These are phyloP conservation scores for Crypturellus undulatus DNA, from an alignment of 2,113 vertebrate genomes.

Conservation along the genomic window DNA sequence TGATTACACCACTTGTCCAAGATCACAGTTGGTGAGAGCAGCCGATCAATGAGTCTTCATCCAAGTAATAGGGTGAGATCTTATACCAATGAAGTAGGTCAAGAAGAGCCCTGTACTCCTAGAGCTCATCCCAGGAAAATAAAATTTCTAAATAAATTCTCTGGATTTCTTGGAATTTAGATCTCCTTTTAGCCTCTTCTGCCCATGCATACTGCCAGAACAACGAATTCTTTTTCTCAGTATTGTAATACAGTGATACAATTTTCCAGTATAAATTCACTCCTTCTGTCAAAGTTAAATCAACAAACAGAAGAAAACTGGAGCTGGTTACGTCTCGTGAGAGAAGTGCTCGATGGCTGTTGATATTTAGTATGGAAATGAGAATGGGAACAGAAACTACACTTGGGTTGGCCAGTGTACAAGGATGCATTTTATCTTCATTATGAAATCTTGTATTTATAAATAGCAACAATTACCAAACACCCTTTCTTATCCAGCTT, in stretches of 20 bases:
- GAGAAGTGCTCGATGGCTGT: background rate
- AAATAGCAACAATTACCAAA: background rate
- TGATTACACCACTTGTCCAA: background rate
- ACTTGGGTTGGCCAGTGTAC: background rate
- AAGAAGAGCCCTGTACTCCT: background rate
- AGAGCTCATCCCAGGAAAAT: background rate
- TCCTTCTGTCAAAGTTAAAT: background rate
- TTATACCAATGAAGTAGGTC: background rate
- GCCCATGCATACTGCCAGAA: background rate
- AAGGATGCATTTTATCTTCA: background rate
- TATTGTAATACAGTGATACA: background rate
- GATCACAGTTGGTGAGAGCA: background rate
- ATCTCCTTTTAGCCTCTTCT: background rate
- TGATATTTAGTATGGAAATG: background rate
- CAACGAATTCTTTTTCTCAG: background rate
- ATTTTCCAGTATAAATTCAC: background rate
- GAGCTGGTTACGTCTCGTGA: background rate
- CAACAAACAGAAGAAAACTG: background rate
- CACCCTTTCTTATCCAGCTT: background rate
- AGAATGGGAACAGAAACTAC: background rate
- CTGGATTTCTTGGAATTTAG: background rate
- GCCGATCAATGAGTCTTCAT: background rate
- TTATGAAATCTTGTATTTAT: background rate
- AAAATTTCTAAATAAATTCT: background rate
- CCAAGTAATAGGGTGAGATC: background rate